Conservation (phyloP, 1,140 invertebrate species). For the Papilio xuthus region DNA sequence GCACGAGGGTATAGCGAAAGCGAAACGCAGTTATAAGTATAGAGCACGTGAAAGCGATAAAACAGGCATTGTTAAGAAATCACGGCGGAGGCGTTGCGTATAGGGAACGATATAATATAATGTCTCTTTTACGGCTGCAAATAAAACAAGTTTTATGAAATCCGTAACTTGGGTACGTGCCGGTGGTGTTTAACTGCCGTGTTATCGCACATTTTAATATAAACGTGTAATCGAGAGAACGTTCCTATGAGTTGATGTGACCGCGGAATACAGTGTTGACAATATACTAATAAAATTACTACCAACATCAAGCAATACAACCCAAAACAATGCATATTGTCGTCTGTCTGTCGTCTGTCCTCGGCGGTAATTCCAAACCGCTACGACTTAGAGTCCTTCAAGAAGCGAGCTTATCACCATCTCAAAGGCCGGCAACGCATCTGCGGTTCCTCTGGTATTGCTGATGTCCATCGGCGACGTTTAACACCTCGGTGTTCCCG, state of each 20-base stretch:
- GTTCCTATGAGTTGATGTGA: background rate
- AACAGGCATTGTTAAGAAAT: slow-evolving; percentile 36
- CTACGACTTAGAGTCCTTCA: no score
- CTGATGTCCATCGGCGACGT: no score
- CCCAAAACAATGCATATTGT: no score
- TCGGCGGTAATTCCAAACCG: no score
- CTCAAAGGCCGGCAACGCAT: no score
- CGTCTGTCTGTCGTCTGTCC: no score
- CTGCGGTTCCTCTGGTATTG: no score
- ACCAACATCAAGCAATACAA: no score
- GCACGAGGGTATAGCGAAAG: background rate
- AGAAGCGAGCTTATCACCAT: no score
- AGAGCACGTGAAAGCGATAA: slow-evolving; percentile 30
- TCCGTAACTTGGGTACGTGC: slow-evolving; percentile 53
- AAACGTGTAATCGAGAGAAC: slow-evolving; percentile 30
- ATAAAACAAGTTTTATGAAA: slow-evolving; percentile 59
- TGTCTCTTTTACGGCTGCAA: slow-evolving; percentile 48
- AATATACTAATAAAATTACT: background rate
- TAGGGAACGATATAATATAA: slow-evolving; percentile 39
- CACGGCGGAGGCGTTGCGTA: slow-evolving; percentile 35
- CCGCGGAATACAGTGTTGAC: background rate
- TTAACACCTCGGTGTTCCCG: no score
- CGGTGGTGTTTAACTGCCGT: slow-evolving; percentile 42
- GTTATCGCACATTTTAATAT: slow-evolving; percentile 34
- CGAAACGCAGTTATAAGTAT: slow-evolving; percentile 31